Evolutionary conservation across 2,888 invertebrate genomes (phyloP).

Genomic region (Falcaria lacertinaria): DNA sequence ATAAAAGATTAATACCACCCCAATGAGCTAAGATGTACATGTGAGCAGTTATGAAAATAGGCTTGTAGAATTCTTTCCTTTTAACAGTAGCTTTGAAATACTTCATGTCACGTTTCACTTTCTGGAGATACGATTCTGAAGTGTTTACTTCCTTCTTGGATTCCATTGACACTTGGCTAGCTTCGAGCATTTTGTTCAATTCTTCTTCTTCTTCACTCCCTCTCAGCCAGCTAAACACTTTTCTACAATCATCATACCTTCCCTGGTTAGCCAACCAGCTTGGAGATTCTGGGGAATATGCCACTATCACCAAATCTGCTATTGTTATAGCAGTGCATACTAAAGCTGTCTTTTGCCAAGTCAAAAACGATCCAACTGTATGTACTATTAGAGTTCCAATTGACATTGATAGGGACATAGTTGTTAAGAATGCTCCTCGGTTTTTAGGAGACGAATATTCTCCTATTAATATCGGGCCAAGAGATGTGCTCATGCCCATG

Average conservation of each 20-base stretch:
- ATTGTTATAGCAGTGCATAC: constrained; percentile 65
- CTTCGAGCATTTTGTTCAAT: constrained; percentile 43
- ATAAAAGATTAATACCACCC: constrained; percentile 53
- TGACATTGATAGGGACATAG: constrained; percentile 79
- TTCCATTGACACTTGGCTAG: constrained; percentile 38
- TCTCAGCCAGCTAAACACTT: constrained; percentile 77
- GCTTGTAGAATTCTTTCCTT: constrained; percentile 51
- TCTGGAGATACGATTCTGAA: constrained; percentile 27
- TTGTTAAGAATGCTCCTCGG: constrained; percentile 80
- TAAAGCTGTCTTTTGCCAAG: constrained; percentile 76
- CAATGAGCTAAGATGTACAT: constrained; percentile 50
- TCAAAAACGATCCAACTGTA: constrained; percentile 76
- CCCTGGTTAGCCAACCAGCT: constrained; percentile 81
- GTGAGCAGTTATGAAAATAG: constrained; percentile 55
- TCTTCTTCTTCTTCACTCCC: constrained; percentile 65
- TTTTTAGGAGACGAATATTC: constrained; percentile 79
- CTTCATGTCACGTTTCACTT: constrained; percentile 25
- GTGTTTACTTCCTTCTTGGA: constrained; percentile 28
- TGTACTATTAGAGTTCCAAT: constrained; percentile 80
- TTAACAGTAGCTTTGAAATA: constrained; percentile 36
- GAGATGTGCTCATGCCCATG: constrained; percentile 72
- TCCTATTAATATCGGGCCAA: constrained; percentile 71
- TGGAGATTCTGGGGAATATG: constrained; percentile 81
- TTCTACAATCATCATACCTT: constrained; percentile 70
- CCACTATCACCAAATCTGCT: constrained; percentile 55